Evolutionary conservation across 2,797 vertebrate genomes (phyloP).

Genomic region (Sebastes hubbsi): DNA sequence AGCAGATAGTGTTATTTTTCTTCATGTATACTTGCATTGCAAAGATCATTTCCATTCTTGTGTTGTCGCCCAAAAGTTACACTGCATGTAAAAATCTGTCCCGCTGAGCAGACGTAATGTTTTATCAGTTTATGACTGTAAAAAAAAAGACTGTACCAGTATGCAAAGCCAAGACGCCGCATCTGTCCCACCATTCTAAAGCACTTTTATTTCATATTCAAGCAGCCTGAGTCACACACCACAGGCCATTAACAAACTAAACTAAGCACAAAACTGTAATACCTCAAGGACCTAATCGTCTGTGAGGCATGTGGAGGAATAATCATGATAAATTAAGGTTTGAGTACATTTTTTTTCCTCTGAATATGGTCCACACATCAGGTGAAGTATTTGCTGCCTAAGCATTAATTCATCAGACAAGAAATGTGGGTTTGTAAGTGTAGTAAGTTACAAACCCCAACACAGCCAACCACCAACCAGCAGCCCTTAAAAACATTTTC

Average conservation of each 20-base stretch:
- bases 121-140: background rate
- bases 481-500: background rate
- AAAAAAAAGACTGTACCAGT: background rate
- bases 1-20: conserved; percentile 21
- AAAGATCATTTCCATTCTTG: conserved; percentile 7
- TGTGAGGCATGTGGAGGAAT: conserved; percentile 5
- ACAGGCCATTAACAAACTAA: conserved; percentile 40
- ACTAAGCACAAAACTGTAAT: conserved; percentile 1
- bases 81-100: background rate
- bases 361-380: conserved; percentile 6
- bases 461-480: background rate
- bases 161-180: background rate
- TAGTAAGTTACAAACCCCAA: background rate
- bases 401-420: background rate
- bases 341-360: background rate
- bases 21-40: conserved; percentile 6
- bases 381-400: background rate
- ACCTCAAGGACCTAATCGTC: conserved; percentile 19
- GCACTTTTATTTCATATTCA: background rate
- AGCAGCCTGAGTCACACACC: conserved; percentile 21
- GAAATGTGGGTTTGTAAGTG: background rate
- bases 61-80: background rate
- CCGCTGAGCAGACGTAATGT: background rate
- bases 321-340: conserved; percentile 35
- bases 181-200: background rate